Percentiles rank a stretch among this genome's conserved stretches.
Evolutionary conservation across 2,113 vertebrate species (phyloP).

Genomic region (Dasyurus viverrinus): DNA sequence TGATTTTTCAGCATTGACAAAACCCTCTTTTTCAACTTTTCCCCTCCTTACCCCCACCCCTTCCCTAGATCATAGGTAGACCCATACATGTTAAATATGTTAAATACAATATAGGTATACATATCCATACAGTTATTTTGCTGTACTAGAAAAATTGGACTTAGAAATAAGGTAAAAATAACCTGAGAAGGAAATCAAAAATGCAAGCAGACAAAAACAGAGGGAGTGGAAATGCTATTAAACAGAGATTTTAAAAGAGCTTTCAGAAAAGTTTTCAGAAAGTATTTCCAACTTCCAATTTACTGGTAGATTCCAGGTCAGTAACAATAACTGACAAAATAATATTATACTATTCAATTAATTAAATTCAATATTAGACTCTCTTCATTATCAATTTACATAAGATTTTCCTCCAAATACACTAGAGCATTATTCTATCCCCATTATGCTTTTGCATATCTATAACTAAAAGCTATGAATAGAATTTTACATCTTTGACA

Average conservation of each 20-base stretch:
- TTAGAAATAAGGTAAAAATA: too few species aligned
- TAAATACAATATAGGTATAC: too few species aligned
- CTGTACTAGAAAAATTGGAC: too few species aligned
- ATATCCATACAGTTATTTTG: too few species aligned
- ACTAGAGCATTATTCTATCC: neutral
- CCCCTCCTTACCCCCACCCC: too few species aligned
- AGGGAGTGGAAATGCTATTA: neutral
- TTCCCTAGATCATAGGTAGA: too few species aligned
- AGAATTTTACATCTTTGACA: neutral
- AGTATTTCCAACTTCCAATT: neutral
- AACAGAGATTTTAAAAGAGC: neutral
- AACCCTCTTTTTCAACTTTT: too few species aligned
- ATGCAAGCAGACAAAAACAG: too few species aligned
- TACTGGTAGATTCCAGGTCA: neutral
- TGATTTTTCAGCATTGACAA: too few species aligned
- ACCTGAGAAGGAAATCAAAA: too few species aligned
- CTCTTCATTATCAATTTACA: neutral
- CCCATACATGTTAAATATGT: too few species aligned
- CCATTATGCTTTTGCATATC: neutral
- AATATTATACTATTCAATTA: neutral
- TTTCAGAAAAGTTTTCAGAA: neutral
- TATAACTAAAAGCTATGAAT: neutral
- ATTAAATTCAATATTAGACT: neutral
- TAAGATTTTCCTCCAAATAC: neutral
- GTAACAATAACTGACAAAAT: neutral